Percentiles rank a stretch among this genome's conserved stretches.
Conservation (phyloP, 2,888 invertebrate species). For the Rhamphomyia laevipes region DNA sequence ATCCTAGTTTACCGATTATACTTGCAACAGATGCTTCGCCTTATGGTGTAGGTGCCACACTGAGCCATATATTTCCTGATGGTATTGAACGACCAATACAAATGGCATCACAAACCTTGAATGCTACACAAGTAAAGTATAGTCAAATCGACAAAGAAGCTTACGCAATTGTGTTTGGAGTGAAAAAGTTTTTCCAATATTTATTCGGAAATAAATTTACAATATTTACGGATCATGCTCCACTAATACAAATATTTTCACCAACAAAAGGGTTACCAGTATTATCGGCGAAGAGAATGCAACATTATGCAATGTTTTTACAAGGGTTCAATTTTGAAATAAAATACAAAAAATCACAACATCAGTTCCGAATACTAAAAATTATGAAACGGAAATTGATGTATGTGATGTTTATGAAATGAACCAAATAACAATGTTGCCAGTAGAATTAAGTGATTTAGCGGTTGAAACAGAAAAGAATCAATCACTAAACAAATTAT, state of each 20-base stretch:
- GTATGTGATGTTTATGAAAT: slow-evolving; percentile 11
- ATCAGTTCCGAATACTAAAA: slow-evolving; percentile 4
- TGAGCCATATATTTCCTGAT: no score
- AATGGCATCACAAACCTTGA: no score
- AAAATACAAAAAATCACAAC: slow-evolving; percentile 5
- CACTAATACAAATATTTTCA: slow-evolving; percentile 14
- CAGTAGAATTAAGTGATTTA: not conserved
- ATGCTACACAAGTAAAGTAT: no score
- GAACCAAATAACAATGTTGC: not conserved
- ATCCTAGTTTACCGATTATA: no score
- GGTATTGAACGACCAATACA: no score
- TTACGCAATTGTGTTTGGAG: no score
- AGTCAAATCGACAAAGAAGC: no score
- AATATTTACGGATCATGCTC: slow-evolving; percentile 21
- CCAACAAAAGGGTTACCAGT: slow-evolving; percentile 12
- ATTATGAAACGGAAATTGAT: not conserved
- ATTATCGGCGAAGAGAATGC: no score
- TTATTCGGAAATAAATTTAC: slow-evolving; percentile 30
- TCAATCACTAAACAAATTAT: not conserved
- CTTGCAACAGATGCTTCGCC: no score
- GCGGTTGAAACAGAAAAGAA: not conserved
- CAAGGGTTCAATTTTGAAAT: slow-evolving; percentile 11
- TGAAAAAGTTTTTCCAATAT: no score
- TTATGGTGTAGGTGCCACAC: no score
- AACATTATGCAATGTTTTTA: slow-evolving; percentile 12